These are phyloP conservation scores for Lepidothrix coronata DNA, from an alignment of 2,113 vertebrate genomes.

Conservation along the genomic window DNA sequence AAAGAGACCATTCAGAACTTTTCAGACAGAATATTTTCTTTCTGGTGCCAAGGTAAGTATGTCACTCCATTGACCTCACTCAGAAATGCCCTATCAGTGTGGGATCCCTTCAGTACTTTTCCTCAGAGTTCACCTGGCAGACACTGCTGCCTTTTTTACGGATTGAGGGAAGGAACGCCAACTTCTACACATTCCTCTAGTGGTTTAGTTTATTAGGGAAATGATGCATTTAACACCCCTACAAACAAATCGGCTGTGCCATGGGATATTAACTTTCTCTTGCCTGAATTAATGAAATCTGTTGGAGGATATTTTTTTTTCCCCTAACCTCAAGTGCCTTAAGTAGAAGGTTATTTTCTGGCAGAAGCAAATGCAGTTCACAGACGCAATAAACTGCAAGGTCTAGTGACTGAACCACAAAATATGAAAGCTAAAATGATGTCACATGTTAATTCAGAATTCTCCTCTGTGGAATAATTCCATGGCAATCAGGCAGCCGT, in stretches of 20 bases:
- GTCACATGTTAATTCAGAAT: constrained; percentile 37
- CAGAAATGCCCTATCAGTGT: not conserved
- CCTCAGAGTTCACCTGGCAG: constrained; percentile 39
- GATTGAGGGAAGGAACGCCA: constrained; percentile 24
- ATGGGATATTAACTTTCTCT: constrained; percentile 67
- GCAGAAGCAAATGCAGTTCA: constrained; percentile 46
- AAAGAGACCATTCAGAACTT: not conserved
- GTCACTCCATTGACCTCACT: not conserved
- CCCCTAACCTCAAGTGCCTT: constrained; percentile 38
- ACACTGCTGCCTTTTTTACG: constrained; percentile 23
- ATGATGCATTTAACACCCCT: constrained; percentile 63
- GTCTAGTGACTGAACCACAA: constrained; percentile 51
- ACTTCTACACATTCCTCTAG: constrained; percentile 42
- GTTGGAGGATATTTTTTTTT: constrained; percentile 19
- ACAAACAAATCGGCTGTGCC: constrained; percentile 63
- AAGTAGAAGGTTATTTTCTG: constrained; percentile 57
- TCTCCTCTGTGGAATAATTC: constrained; percentile 31
- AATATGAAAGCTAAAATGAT: constrained; percentile 55
- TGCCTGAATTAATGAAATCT: constrained; percentile 66
- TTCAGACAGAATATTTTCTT: not conserved
- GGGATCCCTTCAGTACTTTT: not conserved
- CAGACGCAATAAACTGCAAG: constrained; percentile 9
- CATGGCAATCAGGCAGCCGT: not conserved
- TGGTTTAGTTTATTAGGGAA: constrained; percentile 63
- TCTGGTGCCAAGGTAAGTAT: fast-evolving